Evolutionary conservation across 1,140 invertebrate species (phyloP).

Genomic region (Himalopsyche phryganea): DNA sequence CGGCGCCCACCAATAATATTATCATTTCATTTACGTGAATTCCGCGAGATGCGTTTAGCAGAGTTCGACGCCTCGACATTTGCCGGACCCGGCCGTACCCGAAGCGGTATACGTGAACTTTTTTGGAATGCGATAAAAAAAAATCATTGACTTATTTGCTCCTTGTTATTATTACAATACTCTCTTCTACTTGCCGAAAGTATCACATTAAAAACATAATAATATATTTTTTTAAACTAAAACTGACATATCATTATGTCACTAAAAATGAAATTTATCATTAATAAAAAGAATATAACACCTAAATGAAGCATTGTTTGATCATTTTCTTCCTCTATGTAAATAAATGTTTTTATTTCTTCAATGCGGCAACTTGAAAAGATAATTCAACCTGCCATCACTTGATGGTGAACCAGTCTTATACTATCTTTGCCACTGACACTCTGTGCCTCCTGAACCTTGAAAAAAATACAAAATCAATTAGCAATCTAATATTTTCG

Average conservation of each 20-base stretch:
- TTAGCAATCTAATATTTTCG: neutral
- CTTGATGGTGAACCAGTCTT: constrained; percentile 35
- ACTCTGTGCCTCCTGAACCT: constrained; percentile 23
- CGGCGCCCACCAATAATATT: neutral
- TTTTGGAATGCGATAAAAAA: constrained; percentile 34
- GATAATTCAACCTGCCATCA: constrained; percentile 32
- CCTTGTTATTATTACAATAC: constrained; percentile 17
- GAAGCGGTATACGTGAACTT: neutral
- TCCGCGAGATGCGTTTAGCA: no score
- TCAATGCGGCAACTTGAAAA: constrained; percentile 32
- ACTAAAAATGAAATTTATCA: constrained; percentile 22
- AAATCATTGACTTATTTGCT: neutral
- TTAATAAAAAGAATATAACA: constrained; percentile 32
- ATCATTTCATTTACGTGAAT: neutral
- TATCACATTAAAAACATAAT: constrained; percentile 30
- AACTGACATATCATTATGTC: constrained; percentile 17
- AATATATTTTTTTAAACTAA: constrained; percentile 24
- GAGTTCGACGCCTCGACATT: neutral
- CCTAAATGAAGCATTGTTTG: constrained; percentile 34
- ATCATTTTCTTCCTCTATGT: constrained; percentile 31
- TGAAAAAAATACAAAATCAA: neutral
- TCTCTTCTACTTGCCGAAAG: constrained; percentile 26
- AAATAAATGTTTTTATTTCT: constrained; percentile 30
- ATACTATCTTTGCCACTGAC: constrained; percentile 29
- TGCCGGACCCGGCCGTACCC: neutral